A percentile compares a stretch with the other conserved stretches of the same genome.
These are phyloP conservation scores for Dendrocincla tyrannina DNA, from an alignment of 2,797 vertebrate species.

Conservation along the genomic window DNA sequence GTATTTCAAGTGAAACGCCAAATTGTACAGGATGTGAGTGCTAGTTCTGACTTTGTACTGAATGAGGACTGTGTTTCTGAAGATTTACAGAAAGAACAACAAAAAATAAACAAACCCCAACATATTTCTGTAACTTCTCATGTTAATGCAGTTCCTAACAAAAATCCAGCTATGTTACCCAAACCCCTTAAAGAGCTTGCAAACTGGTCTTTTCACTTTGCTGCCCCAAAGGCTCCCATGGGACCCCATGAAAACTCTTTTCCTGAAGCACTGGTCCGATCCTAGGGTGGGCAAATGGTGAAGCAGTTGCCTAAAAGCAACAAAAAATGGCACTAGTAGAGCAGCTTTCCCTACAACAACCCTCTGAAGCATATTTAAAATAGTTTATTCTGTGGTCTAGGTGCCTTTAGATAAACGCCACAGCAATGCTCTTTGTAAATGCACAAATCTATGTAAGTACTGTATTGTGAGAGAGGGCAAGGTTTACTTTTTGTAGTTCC, in stretches of 20 bases:
- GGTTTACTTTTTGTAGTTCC: conserved; percentile 67
- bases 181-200: neutral
- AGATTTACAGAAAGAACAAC: neutral
- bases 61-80: neutral
- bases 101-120: neutral
- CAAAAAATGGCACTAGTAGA: neutral
- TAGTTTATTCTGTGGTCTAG: conserved; percentile 16
- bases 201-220: neutral
- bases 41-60: neutral
- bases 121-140: neutral
- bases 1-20: neutral
- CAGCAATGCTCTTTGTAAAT: conserved; percentile 18
- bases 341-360: neutral
- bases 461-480: conserved; percentile 33
- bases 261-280: neutral
- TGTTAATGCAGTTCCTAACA: neutral
- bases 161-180: neutral
- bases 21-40: neutral
- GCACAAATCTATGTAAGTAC: conserved; percentile 50
- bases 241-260: neutral
- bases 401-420: conserved; percentile 39
- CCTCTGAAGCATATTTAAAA: conserved; percentile 37
- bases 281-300: neutral
- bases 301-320: neutral
- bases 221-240: neutral